phyloP scores from a whole-genome alignment of 2,888 invertebrate species.

The Chloroclysta siterata region DNA sequence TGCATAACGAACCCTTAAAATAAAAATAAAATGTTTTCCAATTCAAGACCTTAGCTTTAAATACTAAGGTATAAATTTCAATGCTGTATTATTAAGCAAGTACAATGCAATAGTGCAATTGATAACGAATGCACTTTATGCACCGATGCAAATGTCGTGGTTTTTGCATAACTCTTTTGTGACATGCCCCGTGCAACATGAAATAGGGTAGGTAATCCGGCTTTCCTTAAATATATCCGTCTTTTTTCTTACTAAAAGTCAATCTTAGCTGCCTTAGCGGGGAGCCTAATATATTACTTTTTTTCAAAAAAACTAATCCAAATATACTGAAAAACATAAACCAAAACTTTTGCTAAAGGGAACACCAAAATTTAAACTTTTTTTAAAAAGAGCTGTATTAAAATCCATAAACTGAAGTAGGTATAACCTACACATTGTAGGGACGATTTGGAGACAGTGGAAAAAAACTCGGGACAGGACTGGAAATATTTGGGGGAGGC shows the following conservation, averaged over 20 bases:
- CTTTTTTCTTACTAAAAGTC: background rate
- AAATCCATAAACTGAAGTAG: too few species aligned
- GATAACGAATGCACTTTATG: conserved; percentile 34
- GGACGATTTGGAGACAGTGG: too few species aligned
- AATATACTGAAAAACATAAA: too few species aligned
- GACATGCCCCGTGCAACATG: conserved; percentile 50
- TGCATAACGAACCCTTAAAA: conserved; percentile 17
- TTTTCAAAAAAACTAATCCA: too few species aligned
- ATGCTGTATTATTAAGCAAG: conserved; percentile 6
- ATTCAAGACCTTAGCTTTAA: conserved; percentile 19
- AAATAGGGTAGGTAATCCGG: conserved; percentile 5
- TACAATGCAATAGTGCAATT: conserved; percentile 29
- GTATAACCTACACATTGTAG: too few species aligned
- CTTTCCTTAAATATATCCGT: conserved; percentile 7
- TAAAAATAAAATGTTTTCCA: background rate
- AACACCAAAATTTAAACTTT: too few species aligned
- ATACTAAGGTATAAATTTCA: conserved; percentile 19
- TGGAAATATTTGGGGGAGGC: too few species aligned
- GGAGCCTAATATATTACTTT: too few species aligned
- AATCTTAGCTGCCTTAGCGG: too few species aligned
- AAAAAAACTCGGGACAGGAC: too few species aligned
- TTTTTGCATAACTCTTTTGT: conserved; percentile 66
- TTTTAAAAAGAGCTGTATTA: too few species aligned
- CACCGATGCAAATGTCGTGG: conserved; percentile 42
- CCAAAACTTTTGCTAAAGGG: too few species aligned